These are phyloP conservation scores for Bettongia penicillata DNA, from an alignment of 2,113 vertebrate species.

Conservation along the genomic window DNA sequence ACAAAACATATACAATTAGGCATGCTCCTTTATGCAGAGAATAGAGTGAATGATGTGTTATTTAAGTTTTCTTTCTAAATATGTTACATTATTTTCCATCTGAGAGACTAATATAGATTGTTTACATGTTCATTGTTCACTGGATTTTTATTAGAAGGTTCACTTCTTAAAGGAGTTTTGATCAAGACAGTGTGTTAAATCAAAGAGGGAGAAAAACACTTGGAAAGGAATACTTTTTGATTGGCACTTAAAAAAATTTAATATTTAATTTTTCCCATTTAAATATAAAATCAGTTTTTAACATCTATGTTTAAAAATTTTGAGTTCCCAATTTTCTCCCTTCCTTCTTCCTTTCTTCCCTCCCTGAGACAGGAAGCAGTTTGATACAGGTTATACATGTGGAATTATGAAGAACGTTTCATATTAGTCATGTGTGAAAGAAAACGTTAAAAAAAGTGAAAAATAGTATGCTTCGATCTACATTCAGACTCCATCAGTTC, in stretches of 20 bases:
- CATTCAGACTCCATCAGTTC: neutral
- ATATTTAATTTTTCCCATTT: too few relatives aligned
- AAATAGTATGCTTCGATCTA: neutral
- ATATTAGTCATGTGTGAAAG: too few relatives aligned
- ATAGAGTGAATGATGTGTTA: neutral
- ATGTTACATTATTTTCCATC: constrained; percentile 45
- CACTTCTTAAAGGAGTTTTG: constrained; percentile 23
- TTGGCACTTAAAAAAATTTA: neutral
- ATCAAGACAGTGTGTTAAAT: neutral
- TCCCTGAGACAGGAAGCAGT: neutral
- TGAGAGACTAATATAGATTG: constrained; percentile 51
- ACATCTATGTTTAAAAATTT: neutral
- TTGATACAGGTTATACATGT: neutral
- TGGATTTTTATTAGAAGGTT: constrained; percentile 48
- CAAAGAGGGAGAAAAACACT: constrained; percentile 39
- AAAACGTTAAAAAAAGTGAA: neutral
- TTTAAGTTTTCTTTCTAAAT: constrained; percentile 19
- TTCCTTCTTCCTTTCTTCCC: too few relatives aligned
- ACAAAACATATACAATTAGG: neutral
- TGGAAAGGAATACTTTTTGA: neutral
- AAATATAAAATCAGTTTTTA: too few relatives aligned
- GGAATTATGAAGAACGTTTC: neutral
- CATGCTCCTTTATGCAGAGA: constrained; percentile 48
- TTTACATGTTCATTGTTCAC: neutral
- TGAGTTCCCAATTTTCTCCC: neutral